A percentile compares a stretch with the other conserved stretches of the same genome.
These are phyloP conservation scores for Thera obeliscata DNA, from an alignment of 2,888 invertebrate species.

Conservation along the genomic window DNA sequence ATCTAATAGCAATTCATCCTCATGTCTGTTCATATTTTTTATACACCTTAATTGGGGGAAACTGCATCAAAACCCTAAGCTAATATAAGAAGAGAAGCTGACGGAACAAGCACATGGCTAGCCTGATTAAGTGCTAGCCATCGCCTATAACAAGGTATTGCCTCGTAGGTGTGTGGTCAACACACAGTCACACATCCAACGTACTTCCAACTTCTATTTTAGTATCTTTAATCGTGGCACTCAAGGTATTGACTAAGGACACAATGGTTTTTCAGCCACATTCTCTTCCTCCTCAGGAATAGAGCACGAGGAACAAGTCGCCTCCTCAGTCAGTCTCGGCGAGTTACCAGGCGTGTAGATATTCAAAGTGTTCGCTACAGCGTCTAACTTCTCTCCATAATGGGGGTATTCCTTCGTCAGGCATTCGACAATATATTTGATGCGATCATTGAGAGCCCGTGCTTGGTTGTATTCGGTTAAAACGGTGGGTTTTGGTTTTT, in stretches of 20 bases:
- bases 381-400: conserved; percentile 65
- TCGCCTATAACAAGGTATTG: too few relatives aligned
- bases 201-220: too few relatives aligned
- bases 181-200: too few relatives aligned
- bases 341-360: conserved; percentile 62
- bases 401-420: conserved; percentile 86
- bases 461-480: conserved; percentile 85
- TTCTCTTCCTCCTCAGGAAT: conserved; percentile 44
- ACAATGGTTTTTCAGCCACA: conserved; percentile 59
- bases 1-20: too few relatives aligned
- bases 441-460: conserved; percentile 81
- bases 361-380: conserved; percentile 80
- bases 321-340: conserved; percentile 56
- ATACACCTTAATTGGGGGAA: too few relatives aligned
- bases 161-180: too few relatives aligned
- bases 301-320: conserved; percentile 27
- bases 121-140: too few relatives aligned
- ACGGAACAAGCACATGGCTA: too few relatives aligned
- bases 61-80: too few relatives aligned
- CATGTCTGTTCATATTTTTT: too few relatives aligned
- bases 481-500: conserved; percentile 76
- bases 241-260: conserved; percentile 35
- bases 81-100: too few relatives aligned
- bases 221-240: too few relatives aligned
- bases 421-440: conserved; percentile 84